Conservation (phyloP, 2,113 vertebrate species). For the Halcyon malimbica region DNA sequence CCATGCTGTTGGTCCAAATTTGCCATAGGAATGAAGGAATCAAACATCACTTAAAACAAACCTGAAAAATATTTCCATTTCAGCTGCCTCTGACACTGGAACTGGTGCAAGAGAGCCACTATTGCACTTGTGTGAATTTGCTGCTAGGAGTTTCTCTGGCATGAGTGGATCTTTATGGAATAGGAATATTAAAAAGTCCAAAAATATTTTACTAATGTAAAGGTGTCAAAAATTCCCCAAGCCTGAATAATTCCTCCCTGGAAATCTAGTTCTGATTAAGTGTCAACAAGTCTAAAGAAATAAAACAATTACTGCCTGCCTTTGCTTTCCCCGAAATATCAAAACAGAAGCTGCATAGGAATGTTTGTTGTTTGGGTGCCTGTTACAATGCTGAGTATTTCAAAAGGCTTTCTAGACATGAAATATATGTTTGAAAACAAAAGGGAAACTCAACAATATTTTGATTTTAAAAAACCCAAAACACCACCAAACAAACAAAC, state of each 20-base stretch:
- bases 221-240: background rate
- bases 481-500: background rate
- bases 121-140: background rate
- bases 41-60: background rate
- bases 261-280: slow-evolving; percentile 6
- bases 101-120: background rate
- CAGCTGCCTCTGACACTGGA: background rate
- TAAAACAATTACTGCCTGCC: background rate
- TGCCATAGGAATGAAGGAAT: background rate
- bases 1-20: background rate
- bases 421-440: background rate
- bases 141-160: background rate
- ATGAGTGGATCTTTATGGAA: background rate
- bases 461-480: background rate
- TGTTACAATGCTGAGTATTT: background rate
- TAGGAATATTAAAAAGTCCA: background rate
- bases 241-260: background rate
- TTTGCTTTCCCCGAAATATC: background rate
- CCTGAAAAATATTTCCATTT: background rate
- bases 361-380: background rate
- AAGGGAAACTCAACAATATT: background rate
- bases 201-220: background rate
- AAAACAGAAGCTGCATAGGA: background rate
- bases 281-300: slow-evolving; percentile 5
- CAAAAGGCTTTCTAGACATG: background rate